These are phyloP conservation scores for Pelodiscus sinensis DNA, from an alignment of 2,113 vertebrate species.

Conservation along the genomic window DNA sequence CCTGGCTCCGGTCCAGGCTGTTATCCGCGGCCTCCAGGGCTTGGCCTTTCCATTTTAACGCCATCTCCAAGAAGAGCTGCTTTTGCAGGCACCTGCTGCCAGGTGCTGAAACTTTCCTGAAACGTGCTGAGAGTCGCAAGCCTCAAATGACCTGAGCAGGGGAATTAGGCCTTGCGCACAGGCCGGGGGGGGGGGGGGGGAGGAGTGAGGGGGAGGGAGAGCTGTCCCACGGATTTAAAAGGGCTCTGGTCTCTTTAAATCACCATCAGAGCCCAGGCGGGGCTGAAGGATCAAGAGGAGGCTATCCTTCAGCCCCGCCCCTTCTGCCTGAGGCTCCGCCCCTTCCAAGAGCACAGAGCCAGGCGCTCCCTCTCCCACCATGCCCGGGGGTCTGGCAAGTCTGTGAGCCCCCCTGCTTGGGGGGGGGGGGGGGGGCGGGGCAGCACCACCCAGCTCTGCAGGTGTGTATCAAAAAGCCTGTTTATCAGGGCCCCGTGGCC, in stretches of 20 bases:
- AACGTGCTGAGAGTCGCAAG: background rate
- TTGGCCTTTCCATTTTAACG: background rate
- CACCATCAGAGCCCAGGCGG: no score
- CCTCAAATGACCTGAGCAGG: background rate
- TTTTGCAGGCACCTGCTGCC: accelerated
- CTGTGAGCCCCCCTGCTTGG: no score
- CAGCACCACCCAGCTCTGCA: background rate
- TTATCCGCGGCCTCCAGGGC: background rate
- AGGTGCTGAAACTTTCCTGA: background rate
- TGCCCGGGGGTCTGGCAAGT: no score
- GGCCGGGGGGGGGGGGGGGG: no score
- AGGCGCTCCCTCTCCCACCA: no score
- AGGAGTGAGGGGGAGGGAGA: no score
- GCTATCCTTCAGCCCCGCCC: no score
- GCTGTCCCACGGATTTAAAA: no score
- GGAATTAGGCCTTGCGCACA: background rate
- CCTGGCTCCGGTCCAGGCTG: background rate
- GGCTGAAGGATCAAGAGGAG: no score
- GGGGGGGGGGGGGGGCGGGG: background rate
- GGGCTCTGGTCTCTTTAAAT: no score
- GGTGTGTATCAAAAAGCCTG: background rate
- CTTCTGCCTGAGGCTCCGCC: no score
- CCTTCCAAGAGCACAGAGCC: no score
- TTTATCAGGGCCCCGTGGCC: background rate
- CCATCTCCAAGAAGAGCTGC: background rate